Percentiles rank a stretch among this genome's conserved stretches.
These are phyloP conservation scores for Euwallacea similis DNA, from an alignment of 1,140 invertebrate species.

Conservation along the genomic window DNA sequence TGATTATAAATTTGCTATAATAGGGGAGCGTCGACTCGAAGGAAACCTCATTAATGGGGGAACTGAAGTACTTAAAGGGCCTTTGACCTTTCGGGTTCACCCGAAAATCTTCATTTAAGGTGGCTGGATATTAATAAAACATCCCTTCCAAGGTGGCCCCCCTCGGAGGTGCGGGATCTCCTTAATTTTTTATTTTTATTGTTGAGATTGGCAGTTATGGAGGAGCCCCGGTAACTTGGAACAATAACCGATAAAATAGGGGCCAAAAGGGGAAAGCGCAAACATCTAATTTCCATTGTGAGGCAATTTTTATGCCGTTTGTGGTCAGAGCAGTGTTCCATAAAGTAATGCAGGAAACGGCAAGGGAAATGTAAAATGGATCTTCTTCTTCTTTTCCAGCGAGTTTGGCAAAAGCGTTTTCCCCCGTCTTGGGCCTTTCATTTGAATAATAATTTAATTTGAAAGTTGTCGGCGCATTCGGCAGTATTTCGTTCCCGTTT, in stretches of 20 bases:
- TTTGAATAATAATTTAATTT: slow-evolving; percentile 50
- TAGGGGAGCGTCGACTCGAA: not conserved
- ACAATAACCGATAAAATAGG: slow-evolving; percentile 19
- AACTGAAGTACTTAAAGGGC: slow-evolving; percentile 16
- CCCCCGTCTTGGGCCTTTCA: slow-evolving; percentile 39
- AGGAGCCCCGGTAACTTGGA: not conserved
- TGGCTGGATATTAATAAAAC: not conserved
- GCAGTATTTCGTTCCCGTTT: slow-evolving; percentile 43
- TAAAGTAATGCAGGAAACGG: slow-evolving; percentile 43
- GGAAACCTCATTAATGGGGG: slow-evolving; percentile 13
- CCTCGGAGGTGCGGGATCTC: too few relatives aligned
- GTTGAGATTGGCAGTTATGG: too few relatives aligned
- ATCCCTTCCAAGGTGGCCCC: not conserved
- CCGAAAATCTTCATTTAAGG: not conserved
- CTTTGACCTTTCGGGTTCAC: slow-evolving; percentile 13
- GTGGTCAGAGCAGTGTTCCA: slow-evolving; percentile 44
- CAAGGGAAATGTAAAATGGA: slow-evolving; percentile 43
- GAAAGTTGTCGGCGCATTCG: slow-evolving; percentile 44
- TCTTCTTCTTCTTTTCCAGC: slow-evolving; percentile 22
- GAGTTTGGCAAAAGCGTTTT: slow-evolving; percentile 29
- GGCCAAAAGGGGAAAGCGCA: slow-evolving; percentile 15
- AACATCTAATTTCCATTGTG: slow-evolving; percentile 32
- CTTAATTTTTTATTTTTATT: too few relatives aligned
- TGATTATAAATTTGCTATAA: slow-evolving; percentile 15
- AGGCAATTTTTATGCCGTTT: slow-evolving; percentile 24